Evolutionary conservation across 2,797 vertebrate genomes (phyloP), one percentile per base, ranked within the genome.

Genomic region (Molossus alvarezi): DNA sequence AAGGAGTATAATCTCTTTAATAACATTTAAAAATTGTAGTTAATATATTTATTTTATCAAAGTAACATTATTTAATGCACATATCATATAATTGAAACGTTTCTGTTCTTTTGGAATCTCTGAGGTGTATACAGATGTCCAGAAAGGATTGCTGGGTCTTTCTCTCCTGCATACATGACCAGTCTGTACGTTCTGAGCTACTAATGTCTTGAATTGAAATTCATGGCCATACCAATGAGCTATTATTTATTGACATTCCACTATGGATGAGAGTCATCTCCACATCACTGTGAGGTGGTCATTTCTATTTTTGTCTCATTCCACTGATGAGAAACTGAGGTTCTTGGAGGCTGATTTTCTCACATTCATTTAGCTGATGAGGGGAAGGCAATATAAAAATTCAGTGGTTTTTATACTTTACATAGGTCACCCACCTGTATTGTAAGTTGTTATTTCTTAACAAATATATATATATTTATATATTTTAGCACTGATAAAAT

Each of bases 1-100:
- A 45, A 88, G 14, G 25, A 82, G 58, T 48, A 6, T 27, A 79
- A 48, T 67, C n/a, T 67, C 10, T 33, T 94, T 83, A 91, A 51
- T 21, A 51, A 51, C 7, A 29, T 27, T 12, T n/a, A 77, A 96
- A 62, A 77, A 77, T 87, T 83, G 75, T 62, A 92, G 7, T 94
- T 37, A 62, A 23, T 29, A 8, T 75, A 48, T 41, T 62, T 4
- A n/a, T 62, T 55, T 80, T 64, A 53, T 94, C n/a, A 57, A 60
- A 12, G 41, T 64, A 9, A 71, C 80, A 58, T 60, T 79, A 79
- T 73, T 72, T 51, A 58, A 57, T 62, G 11, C 14, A 15, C 3
- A n/a, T 65, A 29, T 37, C 3, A 5, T 71, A 21, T 3, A 58
- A 41, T 64, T 88, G 12, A 77, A 37, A 69, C 37, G 33, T 57